A percentile compares a stretch with the other conserved stretches of the same genome.
Evolutionary conservation across 2,888 invertebrate species (phyloP).

Genomic region (Drosophila pegasa): DNA sequence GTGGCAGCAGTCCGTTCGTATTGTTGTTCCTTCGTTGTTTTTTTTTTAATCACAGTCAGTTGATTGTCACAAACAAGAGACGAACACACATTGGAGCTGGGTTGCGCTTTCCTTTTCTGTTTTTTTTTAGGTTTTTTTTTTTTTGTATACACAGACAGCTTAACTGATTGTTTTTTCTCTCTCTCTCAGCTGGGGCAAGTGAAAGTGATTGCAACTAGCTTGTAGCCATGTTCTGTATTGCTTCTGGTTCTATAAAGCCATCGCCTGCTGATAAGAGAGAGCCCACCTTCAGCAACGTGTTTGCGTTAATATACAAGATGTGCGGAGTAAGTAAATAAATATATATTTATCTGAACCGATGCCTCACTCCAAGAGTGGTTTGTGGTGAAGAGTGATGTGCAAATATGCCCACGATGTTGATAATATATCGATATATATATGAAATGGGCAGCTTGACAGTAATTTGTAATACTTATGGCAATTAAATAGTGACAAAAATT

Average conservation of each 20-base stretch:
- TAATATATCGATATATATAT: slow-evolving; percentile 49
- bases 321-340: slow-evolving; percentile 34
- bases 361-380: slow-evolving; percentile 33
- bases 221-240: slow-evolving; percentile 34
- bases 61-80: slow-evolving; percentile 18
- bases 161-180: slow-evolving; percentile 40
- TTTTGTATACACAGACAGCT: slow-evolving; percentile 41
- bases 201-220: slow-evolving; percentile 48
- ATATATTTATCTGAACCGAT: slow-evolving; percentile 32
- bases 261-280: slow-evolving; percentile 16
- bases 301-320: slow-evolving; percentile 12
- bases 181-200: slow-evolving; percentile 42
- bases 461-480: slow-evolving; percentile 18
- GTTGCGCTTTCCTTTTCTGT: slow-evolving; percentile 1
- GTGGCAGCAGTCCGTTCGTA: not conserved
- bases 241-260: slow-evolving; percentile 13
- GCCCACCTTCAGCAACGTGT: slow-evolving; percentile 7
- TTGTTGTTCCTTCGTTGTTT: slow-evolving; percentile 14
- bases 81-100: slow-evolving; percentile 33
- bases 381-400: slow-evolving; percentile 39
- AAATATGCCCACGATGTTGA: slow-evolving; percentile 17
- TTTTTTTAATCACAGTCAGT: slow-evolving; percentile 39
- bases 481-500: not conserved
- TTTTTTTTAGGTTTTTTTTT: not conserved
- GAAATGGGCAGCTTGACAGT: slow-evolving; percentile 5